Evolutionary conservation across 2,888 invertebrate species (phyloP), one percentile per base, ranked within the genome.

Genomic region (Timema cristinae): DNA sequence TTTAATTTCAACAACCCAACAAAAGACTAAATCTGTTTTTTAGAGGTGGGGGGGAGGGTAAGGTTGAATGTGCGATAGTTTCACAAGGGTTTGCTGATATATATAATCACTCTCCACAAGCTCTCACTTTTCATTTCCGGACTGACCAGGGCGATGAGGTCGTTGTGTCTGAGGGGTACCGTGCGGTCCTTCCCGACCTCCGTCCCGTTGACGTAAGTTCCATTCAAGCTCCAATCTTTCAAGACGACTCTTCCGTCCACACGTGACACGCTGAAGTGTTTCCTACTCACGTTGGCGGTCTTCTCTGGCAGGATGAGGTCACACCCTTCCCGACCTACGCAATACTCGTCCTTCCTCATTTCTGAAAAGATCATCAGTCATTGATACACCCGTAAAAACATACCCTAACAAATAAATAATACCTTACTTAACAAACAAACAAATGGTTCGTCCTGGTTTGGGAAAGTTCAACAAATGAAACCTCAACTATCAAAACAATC

Each of bases 91-190:
- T n/a, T n/a, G n/a, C n/a, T n/a, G n/a, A n/a, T n/a, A n/a, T n/a
- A n/a, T n/a, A n/a, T n/a, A n/a, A n/a, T n/a, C n/a, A n/a, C n/a
- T n/a, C n/a, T n/a, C n/a, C n/a, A n/a, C n/a, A n/a, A n/a, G 15
- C 6, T 80, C 81, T 78, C 83, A 89, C 90, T 86, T 85, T 86
- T 87, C 71, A 86, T 84, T 51, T 82, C 79, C 7, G 86, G 84
- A 79, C 86, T 86, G n/a, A 90, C 89, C 50, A 95, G 81, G 0
- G 92, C 84, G 76, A 95, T 93, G 76, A 88, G 85, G 80, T 93
- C 92, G 78, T 90, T 88, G 78, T 90, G 87, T 79, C 89, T 88
- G 59, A 93, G 79, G 50, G 91, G 86, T 72, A 86, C 15, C 52
- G 80, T 81, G 68, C 81, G 80, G 32, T 79, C 79, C 77, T 81